Evolutionary conservation across 92 coral and sea anemone genomes (phyloP).

Genomic region (Epizoanthus ramosus): DNA sequence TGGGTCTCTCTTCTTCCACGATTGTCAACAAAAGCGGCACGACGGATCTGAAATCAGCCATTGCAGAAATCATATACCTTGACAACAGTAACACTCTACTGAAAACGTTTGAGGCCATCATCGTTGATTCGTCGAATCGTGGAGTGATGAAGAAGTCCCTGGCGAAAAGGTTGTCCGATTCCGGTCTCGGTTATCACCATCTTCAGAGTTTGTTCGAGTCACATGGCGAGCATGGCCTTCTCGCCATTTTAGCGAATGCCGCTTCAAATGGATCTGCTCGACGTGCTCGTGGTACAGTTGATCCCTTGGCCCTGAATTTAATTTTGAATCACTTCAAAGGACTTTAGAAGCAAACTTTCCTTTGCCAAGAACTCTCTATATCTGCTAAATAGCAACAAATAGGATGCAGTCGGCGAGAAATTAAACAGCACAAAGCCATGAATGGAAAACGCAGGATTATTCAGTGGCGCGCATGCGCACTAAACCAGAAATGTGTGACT

Average conservation of each 20-base stretch:
- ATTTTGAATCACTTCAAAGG: background rate
- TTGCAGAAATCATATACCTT: slow-evolving; percentile 14
- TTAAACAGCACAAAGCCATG: background rate
- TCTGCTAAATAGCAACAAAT: background rate
- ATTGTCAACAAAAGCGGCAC: slow-evolving; percentile 53
- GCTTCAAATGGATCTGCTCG: slow-evolving; percentile 8
- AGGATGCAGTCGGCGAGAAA: slow-evolving; percentile 5
- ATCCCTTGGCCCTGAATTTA: background rate
- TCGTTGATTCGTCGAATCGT: slow-evolving; percentile 26
- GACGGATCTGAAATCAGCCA: slow-evolving; percentile 42
- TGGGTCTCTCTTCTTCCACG: slow-evolving; percentile 23
- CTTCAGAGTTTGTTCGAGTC: slow-evolving; percentile 4
- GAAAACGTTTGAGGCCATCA: slow-evolving; percentile 29
- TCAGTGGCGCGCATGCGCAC: slow-evolving; percentile 13
- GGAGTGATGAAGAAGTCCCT: slow-evolving; percentile 47
- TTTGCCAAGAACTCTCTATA: background rate
- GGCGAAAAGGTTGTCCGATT: slow-evolving; percentile 40
- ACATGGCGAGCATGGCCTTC: background rate
- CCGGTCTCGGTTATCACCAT: background rate
- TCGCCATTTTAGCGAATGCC: slow-evolving; percentile 14
- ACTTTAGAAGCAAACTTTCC: background rate
- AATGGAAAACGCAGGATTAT: background rate
- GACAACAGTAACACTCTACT: slow-evolving; percentile 35
- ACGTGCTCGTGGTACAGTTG: slow-evolving; percentile 6
- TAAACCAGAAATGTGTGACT: no score